Evolutionary conservation across 2,888 invertebrate species (phyloP).

Genomic region (Mimachlamys varia): DNA sequence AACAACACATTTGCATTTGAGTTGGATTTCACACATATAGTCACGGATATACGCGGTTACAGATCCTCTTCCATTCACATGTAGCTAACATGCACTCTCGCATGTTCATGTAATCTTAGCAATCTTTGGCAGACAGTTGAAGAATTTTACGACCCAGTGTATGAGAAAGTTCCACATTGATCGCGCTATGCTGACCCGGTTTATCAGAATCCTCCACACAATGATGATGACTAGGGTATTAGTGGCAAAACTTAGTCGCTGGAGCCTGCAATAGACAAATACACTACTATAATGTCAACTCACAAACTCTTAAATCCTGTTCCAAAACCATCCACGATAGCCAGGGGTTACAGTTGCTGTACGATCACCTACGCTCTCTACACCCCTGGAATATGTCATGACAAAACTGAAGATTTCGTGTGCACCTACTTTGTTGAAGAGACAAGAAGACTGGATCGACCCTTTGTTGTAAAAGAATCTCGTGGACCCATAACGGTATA

Average conservation of each 20-base stretch:
- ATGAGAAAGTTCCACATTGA: constrained; percentile 80
- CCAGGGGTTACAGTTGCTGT: too few relatives aligned
- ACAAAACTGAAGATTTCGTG: too few relatives aligned
- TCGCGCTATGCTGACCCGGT: constrained; percentile 77
- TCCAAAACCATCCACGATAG: too few relatives aligned
- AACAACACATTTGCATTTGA: neutral
- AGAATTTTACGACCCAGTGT: constrained; percentile 77
- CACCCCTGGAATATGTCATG: too few relatives aligned
- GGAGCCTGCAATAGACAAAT: constrained; percentile 69
- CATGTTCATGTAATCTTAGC: constrained; percentile 49
- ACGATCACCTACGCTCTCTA: too few relatives aligned
- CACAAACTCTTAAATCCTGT: too few relatives aligned
- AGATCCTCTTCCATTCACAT: neutral
- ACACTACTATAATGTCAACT: too few relatives aligned
- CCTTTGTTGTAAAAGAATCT: too few relatives aligned
- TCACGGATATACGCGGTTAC: too few relatives aligned
- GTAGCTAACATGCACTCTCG: neutral
- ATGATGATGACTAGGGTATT: constrained; percentile 76
- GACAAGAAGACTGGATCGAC: too few relatives aligned
- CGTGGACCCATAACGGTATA: too few relatives aligned
- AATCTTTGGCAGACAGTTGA: constrained; percentile 76
- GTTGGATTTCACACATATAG: neutral
- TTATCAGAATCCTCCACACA: constrained; percentile 79
- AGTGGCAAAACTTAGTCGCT: constrained; percentile 76
- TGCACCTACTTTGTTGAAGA: too few relatives aligned